Evolutionary conservation across 2,888 invertebrate genomes (phyloP).

Genomic region (Drosophila stalkeri): DNA sequence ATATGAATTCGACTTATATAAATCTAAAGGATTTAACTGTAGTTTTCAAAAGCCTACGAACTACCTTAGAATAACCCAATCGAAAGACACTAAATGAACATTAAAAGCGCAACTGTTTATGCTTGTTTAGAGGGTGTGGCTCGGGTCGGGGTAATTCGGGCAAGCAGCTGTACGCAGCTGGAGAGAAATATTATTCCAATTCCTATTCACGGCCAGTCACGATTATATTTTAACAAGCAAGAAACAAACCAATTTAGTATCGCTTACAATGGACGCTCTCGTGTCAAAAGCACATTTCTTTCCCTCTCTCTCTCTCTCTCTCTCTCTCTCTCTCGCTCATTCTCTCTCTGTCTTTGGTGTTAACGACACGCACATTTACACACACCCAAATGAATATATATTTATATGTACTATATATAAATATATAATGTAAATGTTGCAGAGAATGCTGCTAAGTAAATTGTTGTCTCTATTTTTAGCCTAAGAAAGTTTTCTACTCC

Average conservation of each 20-base stretch:
- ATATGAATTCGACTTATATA: too few relatives aligned
- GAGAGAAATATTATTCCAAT: conserved; percentile 17
- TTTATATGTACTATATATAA: conserved; percentile 14
- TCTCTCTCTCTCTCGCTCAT: background rate
- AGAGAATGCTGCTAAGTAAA: background rate
- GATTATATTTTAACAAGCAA: conserved; percentile 35
- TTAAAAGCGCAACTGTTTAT: background rate
- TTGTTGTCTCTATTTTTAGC: conserved; percentile 49
- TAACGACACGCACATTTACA: conserved; percentile 54
- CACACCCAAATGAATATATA: conserved; percentile 19
- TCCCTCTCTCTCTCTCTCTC: background rate
- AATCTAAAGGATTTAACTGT: too few relatives aligned
- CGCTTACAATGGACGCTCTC: conserved; percentile 77
- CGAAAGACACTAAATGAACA: background rate
- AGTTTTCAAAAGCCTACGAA: too few relatives aligned
- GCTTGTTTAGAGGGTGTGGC: background rate
- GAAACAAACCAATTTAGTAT: conserved; percentile 82
- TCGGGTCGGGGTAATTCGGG: conserved; percentile 29
- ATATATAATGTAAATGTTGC: conserved; percentile 5
- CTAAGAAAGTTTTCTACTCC: background rate
- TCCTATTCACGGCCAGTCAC: conserved; percentile 38
- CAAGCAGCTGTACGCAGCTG: conserved; percentile 34
- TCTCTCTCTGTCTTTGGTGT: conserved; percentile 12
- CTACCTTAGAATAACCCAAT: background rate
- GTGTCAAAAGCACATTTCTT: conserved; percentile 82